These are phyloP conservation scores for Malurus splendens DNA, from an alignment of 2,797 vertebrate species.

Conservation along the genomic window DNA sequence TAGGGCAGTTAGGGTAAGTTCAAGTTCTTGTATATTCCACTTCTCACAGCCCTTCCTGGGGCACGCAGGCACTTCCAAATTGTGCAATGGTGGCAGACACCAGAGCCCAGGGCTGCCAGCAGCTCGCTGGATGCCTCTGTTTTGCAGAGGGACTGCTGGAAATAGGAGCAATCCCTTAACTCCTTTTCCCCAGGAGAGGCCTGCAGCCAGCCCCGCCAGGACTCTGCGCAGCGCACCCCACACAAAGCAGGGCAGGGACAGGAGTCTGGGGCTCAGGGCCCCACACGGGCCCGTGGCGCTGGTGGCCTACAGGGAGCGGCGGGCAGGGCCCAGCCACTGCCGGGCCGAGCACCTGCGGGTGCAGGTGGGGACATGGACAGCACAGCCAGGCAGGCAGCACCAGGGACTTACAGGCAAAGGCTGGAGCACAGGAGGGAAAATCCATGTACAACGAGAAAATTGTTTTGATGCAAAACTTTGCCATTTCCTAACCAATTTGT, in stretches of 20 bases:
- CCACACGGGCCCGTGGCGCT: accelerated
- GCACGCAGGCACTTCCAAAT: not conserved
- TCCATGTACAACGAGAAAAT: accelerated
- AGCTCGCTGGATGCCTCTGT: not conserved
- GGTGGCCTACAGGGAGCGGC: accelerated
- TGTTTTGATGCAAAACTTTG: not conserved
- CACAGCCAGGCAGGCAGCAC: accelerated
- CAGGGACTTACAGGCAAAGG: accelerated
- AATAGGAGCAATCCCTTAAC: not conserved
- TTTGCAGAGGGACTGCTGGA: not conserved
- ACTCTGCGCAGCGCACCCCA: not conserved
- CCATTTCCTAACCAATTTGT: not conserved
- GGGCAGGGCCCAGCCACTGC: not conserved
- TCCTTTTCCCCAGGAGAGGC: not conserved
- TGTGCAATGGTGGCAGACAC: accelerated
- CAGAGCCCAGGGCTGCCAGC: not conserved
- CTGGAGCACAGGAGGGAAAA: not conserved
- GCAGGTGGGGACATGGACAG: accelerated
- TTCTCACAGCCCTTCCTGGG: not conserved
- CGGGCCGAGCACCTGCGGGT: not conserved
- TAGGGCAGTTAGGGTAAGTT: not conserved
- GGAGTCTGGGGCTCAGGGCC: accelerated
- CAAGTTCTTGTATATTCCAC: not conserved
- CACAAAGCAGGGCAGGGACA: accelerated
- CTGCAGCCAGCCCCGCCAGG: not conserved